These are phyloP conservation scores for Unio delphinus DNA, from an alignment of 2,888 invertebrate genomes.

Conservation along the genomic window DNA sequence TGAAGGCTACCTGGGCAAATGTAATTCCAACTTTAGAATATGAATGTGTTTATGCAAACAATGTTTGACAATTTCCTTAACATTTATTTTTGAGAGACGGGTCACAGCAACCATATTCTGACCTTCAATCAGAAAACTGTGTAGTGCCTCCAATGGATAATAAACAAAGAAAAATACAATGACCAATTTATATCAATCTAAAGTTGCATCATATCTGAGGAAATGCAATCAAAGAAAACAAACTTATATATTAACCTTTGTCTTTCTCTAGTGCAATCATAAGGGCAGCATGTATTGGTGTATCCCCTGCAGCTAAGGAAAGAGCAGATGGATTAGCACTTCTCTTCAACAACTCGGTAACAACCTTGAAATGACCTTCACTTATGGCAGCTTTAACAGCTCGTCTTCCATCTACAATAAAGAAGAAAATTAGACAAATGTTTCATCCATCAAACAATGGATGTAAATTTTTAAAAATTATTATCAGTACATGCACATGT, in stretches of 20 bases:
- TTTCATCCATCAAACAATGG: not conserved
- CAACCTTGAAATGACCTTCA: slow-evolving; percentile 36
- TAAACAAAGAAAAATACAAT: too few species aligned
- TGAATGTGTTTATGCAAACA: too few species aligned
- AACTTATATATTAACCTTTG: slow-evolving; percentile 33
- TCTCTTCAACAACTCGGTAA: slow-evolving; percentile 39
- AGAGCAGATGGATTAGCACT: slow-evolving; percentile 41
- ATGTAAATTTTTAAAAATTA: too few species aligned
- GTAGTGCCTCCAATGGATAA: too few species aligned
- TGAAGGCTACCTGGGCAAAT: too few species aligned
- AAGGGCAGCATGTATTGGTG: slow-evolving; percentile 56
- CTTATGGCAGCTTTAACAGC: slow-evolving; percentile 26
- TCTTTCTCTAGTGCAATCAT: slow-evolving; percentile 49
- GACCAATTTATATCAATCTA: too few species aligned
- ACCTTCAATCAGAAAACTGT: too few species aligned
- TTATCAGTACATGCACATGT: too few species aligned
- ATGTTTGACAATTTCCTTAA: too few species aligned
- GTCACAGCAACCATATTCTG: too few species aligned
- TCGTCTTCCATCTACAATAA: slow-evolving; percentile 27
- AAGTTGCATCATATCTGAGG: not conserved
- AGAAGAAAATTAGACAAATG: not conserved
- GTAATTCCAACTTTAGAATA: too few species aligned
- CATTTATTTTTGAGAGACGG: too few species aligned
- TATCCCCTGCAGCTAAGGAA: slow-evolving; percentile 46
- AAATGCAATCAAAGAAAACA: not conserved